phyloP scores from a whole-genome alignment of 2,888 invertebrate species.

The Oegoconia quadripuncta region DNA sequence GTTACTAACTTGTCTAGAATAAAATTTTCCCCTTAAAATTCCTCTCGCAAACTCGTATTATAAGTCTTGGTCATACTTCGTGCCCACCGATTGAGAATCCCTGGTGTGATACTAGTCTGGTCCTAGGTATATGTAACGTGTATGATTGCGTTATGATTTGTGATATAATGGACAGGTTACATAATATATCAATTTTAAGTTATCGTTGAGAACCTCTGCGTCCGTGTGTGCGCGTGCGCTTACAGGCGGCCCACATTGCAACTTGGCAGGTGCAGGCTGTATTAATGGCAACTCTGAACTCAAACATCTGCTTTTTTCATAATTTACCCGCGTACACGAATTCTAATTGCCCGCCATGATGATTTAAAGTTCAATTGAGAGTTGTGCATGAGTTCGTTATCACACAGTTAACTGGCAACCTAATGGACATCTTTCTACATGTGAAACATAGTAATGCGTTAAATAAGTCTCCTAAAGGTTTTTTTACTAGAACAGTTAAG shows the following conservation, averaged over 20 bases:
- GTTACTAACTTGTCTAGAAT: too few relatives aligned
- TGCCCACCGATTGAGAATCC: conserved; percentile 10
- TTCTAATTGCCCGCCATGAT: conserved; percentile 54
- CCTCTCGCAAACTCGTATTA: too few relatives aligned
- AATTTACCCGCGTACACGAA: conserved; percentile 54
- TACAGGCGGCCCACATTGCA: conserved; percentile 38
- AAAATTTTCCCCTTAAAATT: too few relatives aligned
- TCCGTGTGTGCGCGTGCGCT: conserved; percentile 13
- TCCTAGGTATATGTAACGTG: conserved; percentile 45
- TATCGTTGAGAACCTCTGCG: conserved; percentile 12
- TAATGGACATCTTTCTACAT: conserved; percentile 34
- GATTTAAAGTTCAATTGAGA: conserved; percentile 44
- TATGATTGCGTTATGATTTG: conserved; percentile 64
- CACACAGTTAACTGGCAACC: conserved; percentile 22
- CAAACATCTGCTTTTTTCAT: conserved; percentile 72
- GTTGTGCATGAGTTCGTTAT: conserved; percentile 25
- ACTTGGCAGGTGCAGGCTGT: conserved; percentile 57
- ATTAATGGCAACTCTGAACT: conserved; percentile 57
- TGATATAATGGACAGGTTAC: conserved; percentile 51
- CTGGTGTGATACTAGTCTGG: too few relatives aligned
- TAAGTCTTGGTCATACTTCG: too few relatives aligned
- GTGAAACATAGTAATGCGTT: conserved; percentile 26
- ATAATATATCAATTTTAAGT: conserved; percentile 37
- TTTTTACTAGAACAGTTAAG: too few relatives aligned
- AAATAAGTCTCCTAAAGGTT: conserved; percentile 20